A percentile compares a stretch with the other conserved stretches of the same genome.
These are phyloP conservation scores for Indicator maculatus DNA, from an alignment of 2,113 vertebrate genomes.

Conservation along the genomic window DNA sequence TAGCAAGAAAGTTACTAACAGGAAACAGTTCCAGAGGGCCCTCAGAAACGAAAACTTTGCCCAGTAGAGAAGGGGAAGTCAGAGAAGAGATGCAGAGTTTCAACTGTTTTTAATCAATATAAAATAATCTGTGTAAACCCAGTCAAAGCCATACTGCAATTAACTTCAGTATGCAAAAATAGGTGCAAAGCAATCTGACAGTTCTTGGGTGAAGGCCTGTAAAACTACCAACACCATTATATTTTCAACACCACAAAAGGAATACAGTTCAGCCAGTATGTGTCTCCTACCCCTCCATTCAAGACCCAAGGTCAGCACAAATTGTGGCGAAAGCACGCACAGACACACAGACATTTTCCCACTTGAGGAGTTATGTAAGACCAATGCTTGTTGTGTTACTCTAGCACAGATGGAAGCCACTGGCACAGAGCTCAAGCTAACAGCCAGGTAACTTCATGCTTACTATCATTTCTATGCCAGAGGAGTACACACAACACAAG, in stretches of 20 bases:
- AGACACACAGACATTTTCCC: not conserved
- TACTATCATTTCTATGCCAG: not conserved
- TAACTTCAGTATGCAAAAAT: not conserved
- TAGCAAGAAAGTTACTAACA: not conserved
- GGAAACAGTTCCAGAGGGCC: not conserved
- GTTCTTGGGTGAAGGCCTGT: not conserved
- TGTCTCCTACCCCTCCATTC: not conserved
- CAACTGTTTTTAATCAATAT: constrained; percentile 36
- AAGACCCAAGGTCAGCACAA: not conserved
- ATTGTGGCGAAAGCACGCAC: not conserved
- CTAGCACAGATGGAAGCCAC: not conserved
- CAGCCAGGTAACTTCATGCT: not conserved
- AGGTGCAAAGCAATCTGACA: not conserved
- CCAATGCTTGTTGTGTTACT: not conserved
- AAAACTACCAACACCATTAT: not conserved
- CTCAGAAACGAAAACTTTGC: not conserved
- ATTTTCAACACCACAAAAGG: not conserved
- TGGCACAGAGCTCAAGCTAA: not conserved
- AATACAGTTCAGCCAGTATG: not conserved
- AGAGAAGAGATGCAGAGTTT: not conserved
- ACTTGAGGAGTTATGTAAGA: not conserved
- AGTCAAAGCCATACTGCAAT: constrained; percentile 5
- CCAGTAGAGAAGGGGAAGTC: not conserved
- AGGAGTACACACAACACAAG: constrained; percentile 30
- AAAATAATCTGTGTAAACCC: constrained; percentile 21